Percentiles rank a stretch among this genome's conserved stretches.
These are phyloP conservation scores for Manis pentadactyla DNA, from an alignment of 2,797 vertebrate species.

Conservation along the genomic window DNA sequence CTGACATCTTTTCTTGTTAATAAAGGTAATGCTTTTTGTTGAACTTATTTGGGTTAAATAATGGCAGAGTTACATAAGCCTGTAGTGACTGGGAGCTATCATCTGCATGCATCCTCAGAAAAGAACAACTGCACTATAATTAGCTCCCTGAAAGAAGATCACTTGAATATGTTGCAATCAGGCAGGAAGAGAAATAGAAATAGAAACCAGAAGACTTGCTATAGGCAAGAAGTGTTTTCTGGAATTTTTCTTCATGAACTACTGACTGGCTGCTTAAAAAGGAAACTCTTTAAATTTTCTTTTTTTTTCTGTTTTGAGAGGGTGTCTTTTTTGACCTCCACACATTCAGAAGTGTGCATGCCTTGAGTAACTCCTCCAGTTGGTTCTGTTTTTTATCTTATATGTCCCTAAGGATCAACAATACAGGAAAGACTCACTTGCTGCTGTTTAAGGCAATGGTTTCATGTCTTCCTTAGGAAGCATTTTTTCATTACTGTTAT, in stretches of 20 bases:
- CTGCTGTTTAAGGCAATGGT: neutral
- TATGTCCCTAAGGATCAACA: neutral
- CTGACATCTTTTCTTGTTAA: neutral
- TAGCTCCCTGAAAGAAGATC: slow-evolving; percentile 46
- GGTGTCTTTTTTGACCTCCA: neutral
- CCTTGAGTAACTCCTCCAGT: neutral
- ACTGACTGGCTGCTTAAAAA: slow-evolving; percentile 31
- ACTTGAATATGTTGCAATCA: slow-evolving; percentile 48
- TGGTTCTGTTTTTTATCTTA: neutral
- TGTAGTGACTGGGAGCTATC: neutral
- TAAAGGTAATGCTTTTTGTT: neutral
- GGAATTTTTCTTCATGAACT: slow-evolving; percentile 50
- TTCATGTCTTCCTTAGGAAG: slow-evolving; percentile 3
- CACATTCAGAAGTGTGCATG: neutral
- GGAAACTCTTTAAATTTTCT: slow-evolving; percentile 34
- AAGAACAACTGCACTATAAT: slow-evolving; percentile 42
- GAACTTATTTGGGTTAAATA: neutral
- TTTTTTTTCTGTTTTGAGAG: neutral
- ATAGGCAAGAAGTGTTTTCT: neutral
- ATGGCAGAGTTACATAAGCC: neutral
- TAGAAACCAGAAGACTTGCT: neutral
- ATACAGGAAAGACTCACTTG: neutral
- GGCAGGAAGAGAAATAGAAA: slow-evolving; percentile 29
- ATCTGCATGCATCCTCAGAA: neutral
- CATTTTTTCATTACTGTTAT: neutral